Percentiles rank a stretch among this genome's conserved stretches.
Evolutionary conservation across 1,140 invertebrate species (phyloP).

Genomic region (Ctenoplectra terminalis): DNA sequence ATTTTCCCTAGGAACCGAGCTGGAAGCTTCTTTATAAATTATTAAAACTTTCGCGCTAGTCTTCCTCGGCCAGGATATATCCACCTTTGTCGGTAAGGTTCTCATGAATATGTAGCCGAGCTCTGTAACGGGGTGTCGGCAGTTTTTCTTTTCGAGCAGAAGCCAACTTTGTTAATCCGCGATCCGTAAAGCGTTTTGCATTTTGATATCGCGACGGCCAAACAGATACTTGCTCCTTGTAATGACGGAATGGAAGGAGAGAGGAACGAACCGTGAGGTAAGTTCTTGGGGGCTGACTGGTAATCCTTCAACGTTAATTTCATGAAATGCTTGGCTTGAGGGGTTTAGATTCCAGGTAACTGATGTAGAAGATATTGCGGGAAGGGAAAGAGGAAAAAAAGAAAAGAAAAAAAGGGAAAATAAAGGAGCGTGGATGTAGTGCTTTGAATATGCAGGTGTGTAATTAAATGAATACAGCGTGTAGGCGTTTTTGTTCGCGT

Average conservation of each 20-base stretch:
- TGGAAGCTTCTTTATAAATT: constrained; percentile 57
- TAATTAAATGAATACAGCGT: too few relatives aligned
- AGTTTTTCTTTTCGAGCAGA: constrained; percentile 36
- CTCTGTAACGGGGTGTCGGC: constrained; percentile 29
- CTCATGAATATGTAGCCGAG: constrained; percentile 51
- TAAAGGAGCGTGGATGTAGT: too few relatives aligned
- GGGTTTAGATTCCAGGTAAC: not conserved
- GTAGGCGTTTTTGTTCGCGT: too few relatives aligned
- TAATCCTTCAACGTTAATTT: not conserved
- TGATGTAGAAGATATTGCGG: not conserved
- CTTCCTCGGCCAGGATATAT: not conserved
- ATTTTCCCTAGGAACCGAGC: constrained; percentile 25
- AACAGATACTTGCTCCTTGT: constrained; percentile 5
- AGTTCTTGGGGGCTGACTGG: not conserved
- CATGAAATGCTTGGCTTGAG: not conserved
- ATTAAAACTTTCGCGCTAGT: constrained; percentile 50
- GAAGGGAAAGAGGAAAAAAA: not conserved
- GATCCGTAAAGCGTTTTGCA: constrained; percentile 45
- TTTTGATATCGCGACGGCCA: constrained; percentile 28
- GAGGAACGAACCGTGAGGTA: not conserved
- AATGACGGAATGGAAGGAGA: not conserved
- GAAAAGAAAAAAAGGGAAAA: not conserved
- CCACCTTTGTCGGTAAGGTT: constrained; percentile 36
- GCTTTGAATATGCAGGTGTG: too few relatives aligned
- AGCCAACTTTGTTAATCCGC: constrained; percentile 44